Evolutionary conservation across 2,113 vertebrate genomes (phyloP), one percentile per base, ranked within the genome.

Genomic region (Heptranchias perlo): DNA sequence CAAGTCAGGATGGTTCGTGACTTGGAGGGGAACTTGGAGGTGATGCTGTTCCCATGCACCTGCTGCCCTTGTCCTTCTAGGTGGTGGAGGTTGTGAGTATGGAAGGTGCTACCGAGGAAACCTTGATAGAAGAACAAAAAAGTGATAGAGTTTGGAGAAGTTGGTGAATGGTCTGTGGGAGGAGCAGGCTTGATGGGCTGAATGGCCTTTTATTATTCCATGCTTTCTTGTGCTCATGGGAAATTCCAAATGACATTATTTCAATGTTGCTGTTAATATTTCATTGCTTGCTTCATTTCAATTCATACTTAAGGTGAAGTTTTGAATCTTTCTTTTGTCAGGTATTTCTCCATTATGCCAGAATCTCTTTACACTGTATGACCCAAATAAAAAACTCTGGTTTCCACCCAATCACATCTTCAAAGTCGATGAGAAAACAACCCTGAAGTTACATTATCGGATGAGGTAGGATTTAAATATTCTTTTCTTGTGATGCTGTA

Each of bases 281-380:
- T n/a, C 87, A 92, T 23, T n/a, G 10, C 58, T 18, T 62, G 16
- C 18, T n/a, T 18, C 7, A 62, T 39, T 61, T 92, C 16, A 92
- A 23, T 92, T 39, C 4, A 39, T 92, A 61, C 13, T 62, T 92
- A 18, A 92, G 58, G 16, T 92, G n/a, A 61, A 1, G 5, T 92
- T 35, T 92, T 62, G 14, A 62, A 21, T 0, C 5, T 93, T 92
- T 92, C 67, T 96, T 73, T 96, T 96, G 92, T 31, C 97, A 99
- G 99, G 96, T 44, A 98, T 99, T 96, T 99, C 99, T 96, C 99
- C 99, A 94, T 97, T 99, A 96, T 99, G 99, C 97, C 98, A 99
- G 96, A 99, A 99, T 96, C 98, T 99, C 28, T 99, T 99, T 96
- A 98, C 98, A 0, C 97, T 99, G 31, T 99, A 98, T 2, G 97